phyloP scores from a whole-genome alignment of 2,113 vertebrate genomes.

The Thalassoma bifasciatum region DNA sequence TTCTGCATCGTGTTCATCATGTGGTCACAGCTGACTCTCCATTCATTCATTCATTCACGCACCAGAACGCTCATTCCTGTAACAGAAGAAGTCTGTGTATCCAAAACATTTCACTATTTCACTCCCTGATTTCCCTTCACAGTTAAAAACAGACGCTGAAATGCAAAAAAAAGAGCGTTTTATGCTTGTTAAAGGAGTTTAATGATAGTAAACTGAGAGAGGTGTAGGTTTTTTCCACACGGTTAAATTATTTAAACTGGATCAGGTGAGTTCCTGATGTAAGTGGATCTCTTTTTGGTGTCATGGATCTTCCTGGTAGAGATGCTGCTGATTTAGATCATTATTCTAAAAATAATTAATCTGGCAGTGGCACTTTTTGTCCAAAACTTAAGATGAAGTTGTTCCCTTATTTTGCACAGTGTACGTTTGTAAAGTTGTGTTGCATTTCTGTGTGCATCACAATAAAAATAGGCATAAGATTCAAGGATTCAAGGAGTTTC shows the following conservation, averaged over 20 bases:
- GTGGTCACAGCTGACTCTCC: conserved; percentile 71
- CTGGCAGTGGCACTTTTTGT: no score
- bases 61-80: conserved; percentile 48
- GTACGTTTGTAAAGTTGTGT: no score
- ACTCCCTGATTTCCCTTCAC: background rate
- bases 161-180: background rate
- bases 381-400: no score
- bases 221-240: background rate
- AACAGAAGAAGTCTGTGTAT: conserved; percentile 18
- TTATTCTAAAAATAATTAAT: no score
- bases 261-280: background rate
- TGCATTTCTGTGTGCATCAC: no score
- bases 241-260: background rate
- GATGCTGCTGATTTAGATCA: no score
- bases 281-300: no score
- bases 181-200: background rate
- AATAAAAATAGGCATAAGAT: no score
- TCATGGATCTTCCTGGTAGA: no score
- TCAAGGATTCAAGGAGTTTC: no score
- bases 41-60: no score
- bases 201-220: background rate
- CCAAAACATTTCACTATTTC: background rate
- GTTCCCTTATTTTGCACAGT: no score
- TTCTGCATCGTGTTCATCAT: conserved; percentile 60
- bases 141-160: background rate